Percentiles rank a stretch among this genome's conserved stretches.
Evolutionary conservation across 1,140 invertebrate species (phyloP).

Genomic region (Caerostris extrusa): DNA sequence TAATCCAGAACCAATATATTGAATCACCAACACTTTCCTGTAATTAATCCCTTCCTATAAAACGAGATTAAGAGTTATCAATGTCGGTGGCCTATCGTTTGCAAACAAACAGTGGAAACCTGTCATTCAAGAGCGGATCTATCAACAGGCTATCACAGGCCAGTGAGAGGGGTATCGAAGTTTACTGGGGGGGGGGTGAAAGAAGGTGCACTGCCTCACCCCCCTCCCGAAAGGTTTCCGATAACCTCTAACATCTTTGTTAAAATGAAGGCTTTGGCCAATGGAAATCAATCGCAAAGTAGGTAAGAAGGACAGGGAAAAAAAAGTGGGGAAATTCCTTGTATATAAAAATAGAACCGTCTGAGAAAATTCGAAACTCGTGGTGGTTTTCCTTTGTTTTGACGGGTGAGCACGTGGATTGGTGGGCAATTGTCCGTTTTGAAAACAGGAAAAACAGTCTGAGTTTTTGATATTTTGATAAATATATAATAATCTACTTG

Average conservation of each 20-base stretch:
- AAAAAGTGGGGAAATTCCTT: constrained; percentile 10
- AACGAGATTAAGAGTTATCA: constrained; percentile 53
- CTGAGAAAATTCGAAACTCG: constrained; percentile 49
- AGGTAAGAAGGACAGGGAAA: constrained; percentile 48
- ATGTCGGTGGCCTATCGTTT: constrained; percentile 40
- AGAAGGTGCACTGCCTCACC: not conserved
- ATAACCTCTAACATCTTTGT: constrained; percentile 75
- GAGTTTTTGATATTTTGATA: too few species aligned
- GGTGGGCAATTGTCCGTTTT: not conserved
- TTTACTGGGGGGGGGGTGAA: constrained; percentile 23
- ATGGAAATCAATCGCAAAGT: constrained; percentile 75
- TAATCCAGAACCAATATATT: constrained; percentile 54
- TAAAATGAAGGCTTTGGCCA: constrained; percentile 64
- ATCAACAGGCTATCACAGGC: constrained; percentile 57
- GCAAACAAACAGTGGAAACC: constrained; percentile 35
- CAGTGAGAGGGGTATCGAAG: constrained; percentile 54
- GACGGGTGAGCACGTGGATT: constrained; percentile 10
- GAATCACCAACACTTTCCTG: constrained; percentile 14
- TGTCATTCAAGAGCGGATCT: constrained; percentile 22
- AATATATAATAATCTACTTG: too few species aligned
- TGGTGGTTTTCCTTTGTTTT: constrained; percentile 20
- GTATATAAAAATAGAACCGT: constrained; percentile 51
- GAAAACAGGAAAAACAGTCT: too few species aligned
- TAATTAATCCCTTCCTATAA: constrained; percentile 61
- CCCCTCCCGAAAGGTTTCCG: constrained; percentile 67